Conservation (phyloP, 2,797 vertebrate genomes). For the Nothura maculosa region DNA sequence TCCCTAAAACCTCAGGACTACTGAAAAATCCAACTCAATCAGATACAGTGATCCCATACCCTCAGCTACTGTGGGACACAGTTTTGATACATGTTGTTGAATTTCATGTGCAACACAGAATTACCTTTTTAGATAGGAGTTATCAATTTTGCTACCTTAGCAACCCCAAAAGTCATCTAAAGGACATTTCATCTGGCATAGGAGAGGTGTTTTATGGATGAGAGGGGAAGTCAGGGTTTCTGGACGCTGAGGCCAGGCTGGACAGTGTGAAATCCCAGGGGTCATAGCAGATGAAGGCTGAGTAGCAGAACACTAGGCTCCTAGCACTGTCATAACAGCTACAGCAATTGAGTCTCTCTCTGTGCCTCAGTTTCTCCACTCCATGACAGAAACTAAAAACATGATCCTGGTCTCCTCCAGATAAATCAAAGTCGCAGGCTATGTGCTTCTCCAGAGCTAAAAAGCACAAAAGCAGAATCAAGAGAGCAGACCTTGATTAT, state of each 20-base stretch:
- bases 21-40: not conserved
- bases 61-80: not conserved
- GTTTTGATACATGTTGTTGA: conserved; percentile 14
- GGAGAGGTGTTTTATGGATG: not conserved
- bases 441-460: not conserved
- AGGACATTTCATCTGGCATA: conserved; percentile 21
- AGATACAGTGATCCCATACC: not conserved
- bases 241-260: not conserved
- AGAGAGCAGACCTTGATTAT: not conserved
- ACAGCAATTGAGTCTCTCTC: not conserved
- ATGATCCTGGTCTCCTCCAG: not conserved
- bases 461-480: not conserved
- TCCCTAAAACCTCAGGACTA: not conserved
- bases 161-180: conserved; percentile 51
- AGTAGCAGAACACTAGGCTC: not conserved
- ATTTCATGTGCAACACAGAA: not conserved
- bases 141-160: conserved; percentile 60
- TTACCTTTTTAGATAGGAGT: conserved; percentile 31
- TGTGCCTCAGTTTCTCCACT: not conserved
- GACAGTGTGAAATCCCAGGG: not conserved
- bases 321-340: not conserved
- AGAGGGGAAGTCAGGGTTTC: not conserved
- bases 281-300: not conserved
- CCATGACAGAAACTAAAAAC: not conserved
- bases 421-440: not conserved